These are phyloP conservation scores for Sesia bembeciformis DNA, from an alignment of 2,888 invertebrate genomes.

Conservation along the genomic window DNA sequence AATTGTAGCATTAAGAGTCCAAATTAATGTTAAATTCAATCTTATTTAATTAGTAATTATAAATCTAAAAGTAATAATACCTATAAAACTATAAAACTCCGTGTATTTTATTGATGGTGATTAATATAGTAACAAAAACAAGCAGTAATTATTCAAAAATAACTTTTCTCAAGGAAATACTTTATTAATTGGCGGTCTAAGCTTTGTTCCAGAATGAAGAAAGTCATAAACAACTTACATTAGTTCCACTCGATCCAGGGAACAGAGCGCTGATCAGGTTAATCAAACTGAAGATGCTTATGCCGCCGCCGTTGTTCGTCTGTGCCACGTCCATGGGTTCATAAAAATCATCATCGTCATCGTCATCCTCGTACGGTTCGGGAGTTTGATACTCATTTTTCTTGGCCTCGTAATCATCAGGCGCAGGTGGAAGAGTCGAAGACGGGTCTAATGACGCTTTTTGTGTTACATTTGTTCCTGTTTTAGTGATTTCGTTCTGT, in stretches of 20 bases:
- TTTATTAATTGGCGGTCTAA: neutral
- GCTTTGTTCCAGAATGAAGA: neutral
- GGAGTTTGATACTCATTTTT: conserved; percentile 3
- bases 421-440: neutral
- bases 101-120: too few relatives aligned
- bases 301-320: conserved; percentile 23
- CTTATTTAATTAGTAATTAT: too few relatives aligned
- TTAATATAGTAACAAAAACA: too few relatives aligned
- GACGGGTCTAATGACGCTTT: neutral
- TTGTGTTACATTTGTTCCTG: too few relatives aligned
- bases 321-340: conserved; percentile 21
- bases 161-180: neutral
- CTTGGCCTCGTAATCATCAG: neutral
- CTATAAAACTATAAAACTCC: too few relatives aligned
- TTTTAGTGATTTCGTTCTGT: too few relatives aligned
- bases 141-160: too few relatives aligned
- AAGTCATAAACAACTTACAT: conserved; percentile 29
- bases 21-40: too few relatives aligned
- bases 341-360: conserved; percentile 32
- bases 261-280: conserved; percentile 40
- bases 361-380: conserved; percentile 6
- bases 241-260: conserved; percentile 32
- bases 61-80: too few relatives aligned
- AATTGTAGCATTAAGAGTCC: too few relatives aligned
- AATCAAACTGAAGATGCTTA: conserved; percentile 48